Conservation (phyloP, 2,113 vertebrate genomes). For the Chascanopsetta lugubris region DNA sequence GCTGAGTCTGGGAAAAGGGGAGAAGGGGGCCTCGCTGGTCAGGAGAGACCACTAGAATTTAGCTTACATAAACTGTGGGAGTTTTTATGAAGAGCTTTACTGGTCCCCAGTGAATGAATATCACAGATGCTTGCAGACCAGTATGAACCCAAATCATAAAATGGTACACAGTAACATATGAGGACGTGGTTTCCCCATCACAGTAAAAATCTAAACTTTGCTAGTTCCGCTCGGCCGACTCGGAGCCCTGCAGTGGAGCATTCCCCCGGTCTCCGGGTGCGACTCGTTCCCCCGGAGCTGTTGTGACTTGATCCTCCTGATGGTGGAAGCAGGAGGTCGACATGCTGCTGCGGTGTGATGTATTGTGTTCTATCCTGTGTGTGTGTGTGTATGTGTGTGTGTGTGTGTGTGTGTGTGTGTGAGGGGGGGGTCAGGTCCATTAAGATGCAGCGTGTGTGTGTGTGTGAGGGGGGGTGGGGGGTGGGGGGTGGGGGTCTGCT, state of each 20-base stretch:
- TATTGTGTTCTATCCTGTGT: constrained; percentile 27
- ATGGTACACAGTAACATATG: constrained; percentile 4
- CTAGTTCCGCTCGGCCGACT: constrained; percentile 7
- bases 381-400: constrained; percentile 29
- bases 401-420: constrained; percentile 27
- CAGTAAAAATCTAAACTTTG: constrained; percentile 22
- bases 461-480: too few species aligned
- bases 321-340: constrained; percentile 19
- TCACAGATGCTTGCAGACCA: constrained; percentile 31
- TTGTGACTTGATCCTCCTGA: constrained; percentile 31
- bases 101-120: constrained; percentile 44
- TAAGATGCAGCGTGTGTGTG: constrained; percentile 30
- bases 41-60: constrained; percentile 38
- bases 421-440: constrained; percentile 9
- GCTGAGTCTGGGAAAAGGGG: constrained; percentile 33
- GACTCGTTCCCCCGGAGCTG: constrained; percentile 32
- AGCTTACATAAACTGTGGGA: constrained; percentile 41
- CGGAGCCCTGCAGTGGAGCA: constrained; percentile 7
- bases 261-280: constrained; percentile 29
- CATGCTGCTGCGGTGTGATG: constrained; percentile 6
- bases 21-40: constrained; percentile 16
- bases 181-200: constrained; percentile 37
- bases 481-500: constrained; percentile 29
- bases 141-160: constrained; percentile 48
- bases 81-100: constrained; percentile 45